phyloP scores from a whole-genome alignment of 1,140 invertebrate species.

The Akabosia matsudoensis region DNA sequence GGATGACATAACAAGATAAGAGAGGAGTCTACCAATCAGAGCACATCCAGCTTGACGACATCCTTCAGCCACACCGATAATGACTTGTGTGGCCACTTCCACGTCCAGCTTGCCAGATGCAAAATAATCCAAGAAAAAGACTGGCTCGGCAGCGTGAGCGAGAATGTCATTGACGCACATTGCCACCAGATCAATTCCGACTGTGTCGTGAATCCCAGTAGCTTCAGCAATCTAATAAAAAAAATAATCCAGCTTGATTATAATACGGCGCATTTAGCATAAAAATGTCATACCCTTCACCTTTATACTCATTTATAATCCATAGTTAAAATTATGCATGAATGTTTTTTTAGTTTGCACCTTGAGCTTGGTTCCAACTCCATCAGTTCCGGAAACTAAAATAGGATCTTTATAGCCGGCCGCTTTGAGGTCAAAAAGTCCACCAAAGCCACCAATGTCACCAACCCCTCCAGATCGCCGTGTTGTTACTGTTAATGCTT shows the following conservation, averaged over 20 bases:
- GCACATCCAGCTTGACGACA: slow-evolving; percentile 82
- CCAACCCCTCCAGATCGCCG: slow-evolving; percentile 70
- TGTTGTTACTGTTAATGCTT: slow-evolving; percentile 68
- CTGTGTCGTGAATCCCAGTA: slow-evolving; percentile 71
- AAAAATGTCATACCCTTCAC: background rate
- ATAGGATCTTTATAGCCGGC: slow-evolving; percentile 73
- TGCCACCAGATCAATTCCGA: slow-evolving; percentile 94
- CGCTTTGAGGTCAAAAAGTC: slow-evolving; percentile 75
- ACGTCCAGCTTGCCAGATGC: slow-evolving; percentile 79
- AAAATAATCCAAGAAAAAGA: slow-evolving; percentile 96
- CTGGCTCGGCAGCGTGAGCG: slow-evolving; percentile 87
- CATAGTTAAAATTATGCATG: slow-evolving; percentile 3
- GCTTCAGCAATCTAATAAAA: slow-evolving; percentile 71
- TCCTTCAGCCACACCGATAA: slow-evolving; percentile 81
- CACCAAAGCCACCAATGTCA: slow-evolving; percentile 86
- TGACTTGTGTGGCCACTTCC: slow-evolving; percentile 67
- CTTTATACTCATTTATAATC: background rate
- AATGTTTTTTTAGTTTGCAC: slow-evolving; percentile 14
- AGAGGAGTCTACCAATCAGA: slow-evolving; percentile 66
- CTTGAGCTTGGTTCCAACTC: slow-evolving; percentile 90
- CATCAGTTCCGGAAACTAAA: slow-evolving; percentile 91
- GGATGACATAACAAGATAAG: no score
- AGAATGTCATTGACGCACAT: slow-evolving; percentile 98
- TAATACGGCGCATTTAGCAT: background rate
- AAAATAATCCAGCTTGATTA: background rate